phyloP scores from a whole-genome alignment of 2,797 vertebrate species.

The Sciaenops ocellatus region DNA sequence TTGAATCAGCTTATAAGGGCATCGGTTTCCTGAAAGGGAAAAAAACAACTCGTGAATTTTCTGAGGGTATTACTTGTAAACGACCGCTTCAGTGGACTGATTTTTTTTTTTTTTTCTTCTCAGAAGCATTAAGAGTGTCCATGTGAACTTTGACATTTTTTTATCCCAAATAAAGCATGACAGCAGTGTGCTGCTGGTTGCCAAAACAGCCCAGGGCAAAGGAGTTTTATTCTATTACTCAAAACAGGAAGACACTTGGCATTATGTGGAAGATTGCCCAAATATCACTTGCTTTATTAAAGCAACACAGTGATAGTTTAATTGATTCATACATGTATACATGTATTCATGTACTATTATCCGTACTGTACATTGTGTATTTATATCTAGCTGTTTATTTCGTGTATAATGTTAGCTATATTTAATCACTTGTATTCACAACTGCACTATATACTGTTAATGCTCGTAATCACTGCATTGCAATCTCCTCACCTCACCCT shows the following conservation, averaged over 20 bases:
- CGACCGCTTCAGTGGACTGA: slow-evolving; percentile 60
- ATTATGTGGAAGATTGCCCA: slow-evolving; percentile 9
- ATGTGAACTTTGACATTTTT: slow-evolving; percentile 55
- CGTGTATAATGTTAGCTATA: no score
- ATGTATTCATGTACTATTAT: no score
- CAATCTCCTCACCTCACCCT: no score
- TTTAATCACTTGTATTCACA: no score
- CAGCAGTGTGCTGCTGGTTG: slow-evolving; percentile 39
- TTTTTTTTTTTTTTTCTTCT: slow-evolving; percentile 40
- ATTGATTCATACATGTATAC: neutral
- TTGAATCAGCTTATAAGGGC: slow-evolving; percentile 64
- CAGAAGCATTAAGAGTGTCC: slow-evolving; percentile 26
- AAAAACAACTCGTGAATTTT: slow-evolving; percentile 29
- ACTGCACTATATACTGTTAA: no score
- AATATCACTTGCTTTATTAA: slow-evolving; percentile 35
- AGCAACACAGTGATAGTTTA: slow-evolving; percentile 9
- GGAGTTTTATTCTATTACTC: slow-evolving; percentile 32
- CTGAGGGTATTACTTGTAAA: slow-evolving; percentile 55
- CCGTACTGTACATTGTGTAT: no score
- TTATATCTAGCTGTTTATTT: no score
- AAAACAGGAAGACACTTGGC: slow-evolving; percentile 34
- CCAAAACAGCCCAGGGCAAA: slow-evolving; percentile 47
- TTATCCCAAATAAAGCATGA: slow-evolving; percentile 48
- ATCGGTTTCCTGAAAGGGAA: slow-evolving; percentile 58
- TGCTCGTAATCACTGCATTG: no score